Evolutionary conservation across 2,888 invertebrate genomes (phyloP).

Genomic region (Cheilosia vernalis): DNA sequence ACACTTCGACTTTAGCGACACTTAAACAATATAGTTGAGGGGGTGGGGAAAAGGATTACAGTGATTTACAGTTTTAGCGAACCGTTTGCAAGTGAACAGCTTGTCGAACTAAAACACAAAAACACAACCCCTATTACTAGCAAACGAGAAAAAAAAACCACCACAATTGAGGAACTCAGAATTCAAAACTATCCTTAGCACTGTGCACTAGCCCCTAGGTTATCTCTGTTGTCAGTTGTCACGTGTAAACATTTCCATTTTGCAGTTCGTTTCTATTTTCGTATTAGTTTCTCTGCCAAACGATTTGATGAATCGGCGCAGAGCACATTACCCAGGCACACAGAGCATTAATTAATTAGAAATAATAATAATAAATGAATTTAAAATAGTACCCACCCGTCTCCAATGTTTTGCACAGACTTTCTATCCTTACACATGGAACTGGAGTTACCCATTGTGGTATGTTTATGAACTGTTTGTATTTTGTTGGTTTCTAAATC

Average conservation of each 20-base stretch:
- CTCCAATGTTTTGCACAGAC: slow-evolving; percentile 79
- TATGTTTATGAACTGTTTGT: background rate
- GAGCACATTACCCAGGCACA: slow-evolving; percentile 1
- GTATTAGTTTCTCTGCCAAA: slow-evolving; percentile 28
- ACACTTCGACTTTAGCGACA: too few species aligned
- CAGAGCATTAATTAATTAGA: background rate
- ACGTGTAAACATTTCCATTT: slow-evolving; percentile 57
- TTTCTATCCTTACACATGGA: slow-evolving; percentile 82
- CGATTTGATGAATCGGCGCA: slow-evolving; percentile 30
- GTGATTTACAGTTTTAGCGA: background rate
- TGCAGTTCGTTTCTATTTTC: slow-evolving; percentile 52
- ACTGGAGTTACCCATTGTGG: slow-evolving; percentile 81
- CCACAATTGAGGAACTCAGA: background rate
- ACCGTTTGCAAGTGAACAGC: slow-evolving; percentile 31
- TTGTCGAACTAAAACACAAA: slow-evolving; percentile 30
- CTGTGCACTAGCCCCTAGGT: slow-evolving; percentile 22
- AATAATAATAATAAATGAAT: slow-evolving; percentile 4
- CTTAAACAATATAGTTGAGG: background rate
- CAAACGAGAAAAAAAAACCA: background rate
- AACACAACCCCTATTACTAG: background rate
- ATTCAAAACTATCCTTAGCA: slow-evolving; percentile 11
- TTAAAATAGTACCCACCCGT: slow-evolving; percentile 78
- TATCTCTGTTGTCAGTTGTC: slow-evolving; percentile 59
- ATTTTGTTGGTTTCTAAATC: background rate
- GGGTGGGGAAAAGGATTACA: too few species aligned